Base-by-base conservation (phyloP, 2,113 vertebrate genomes). In the Nerophis lumbriciformis region DNA sequence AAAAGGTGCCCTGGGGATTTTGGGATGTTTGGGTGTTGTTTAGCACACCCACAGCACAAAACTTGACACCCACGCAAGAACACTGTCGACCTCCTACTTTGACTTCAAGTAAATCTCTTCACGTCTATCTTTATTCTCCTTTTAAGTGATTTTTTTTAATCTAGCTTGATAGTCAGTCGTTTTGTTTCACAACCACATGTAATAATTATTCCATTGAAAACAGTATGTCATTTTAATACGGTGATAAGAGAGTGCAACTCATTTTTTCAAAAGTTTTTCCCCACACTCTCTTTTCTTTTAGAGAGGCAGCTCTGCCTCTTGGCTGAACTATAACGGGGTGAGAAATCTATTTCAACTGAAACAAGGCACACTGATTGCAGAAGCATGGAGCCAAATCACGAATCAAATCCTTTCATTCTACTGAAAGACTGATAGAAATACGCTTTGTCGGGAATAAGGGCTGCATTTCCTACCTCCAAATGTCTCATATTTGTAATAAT, bases 331-430 rank as follows among this genome's bases (percentile, higher is more conserved):
- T 67, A 69, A 65, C 37, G 10, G 72, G 68, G 65, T 73, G 79
- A 80, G 79, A 78, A 77, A 81, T 83, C 71, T 74, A 76, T 80
- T 83, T 82, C 59, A 69, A 71, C 72, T 81, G 70, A 81, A 84
- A 88, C 83, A 88, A 87, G 79, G 80, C 10, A 0, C 71, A 52
- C 83, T 88, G 87, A 88, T 88, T 88, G 79, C 83, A 74, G 66
- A 83, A 70, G 71, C 60, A 71, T 69, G 12, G 68, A 76, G 78
- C 78, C 76, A 83, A 87, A 88, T 87, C 68, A 83, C 67, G 68
- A 86, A 88, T 87, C 71, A 83, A 67, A 71, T 72, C 73, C 73
- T 81, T 88, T 88, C 85, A 85, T 75, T 68, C 45, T 56, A 74
- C 39, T 67, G 71, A 75, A 79, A 78, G 79, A 72, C 61, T 82